Evolutionary conservation across 2,797 vertebrate genomes (phyloP).

Genomic region (Sebastes paucispinis): DNA sequence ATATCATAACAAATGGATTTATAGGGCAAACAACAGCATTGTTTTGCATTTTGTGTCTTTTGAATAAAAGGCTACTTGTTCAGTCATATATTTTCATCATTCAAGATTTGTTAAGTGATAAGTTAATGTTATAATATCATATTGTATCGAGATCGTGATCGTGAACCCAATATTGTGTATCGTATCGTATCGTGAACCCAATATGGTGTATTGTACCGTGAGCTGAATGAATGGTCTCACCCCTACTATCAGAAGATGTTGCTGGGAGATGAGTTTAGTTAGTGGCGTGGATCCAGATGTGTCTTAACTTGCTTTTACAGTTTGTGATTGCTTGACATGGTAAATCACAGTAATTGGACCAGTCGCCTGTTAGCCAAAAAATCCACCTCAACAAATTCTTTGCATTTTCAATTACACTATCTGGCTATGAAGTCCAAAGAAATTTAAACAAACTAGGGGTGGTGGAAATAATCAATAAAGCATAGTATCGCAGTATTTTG

Average conservation of each 20-base stretch:
- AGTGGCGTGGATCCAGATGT: slow-evolving; percentile 27
- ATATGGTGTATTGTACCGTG: no score
- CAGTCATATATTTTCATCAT: no score
- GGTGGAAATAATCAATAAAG: neutral
- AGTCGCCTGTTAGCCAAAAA: neutral
- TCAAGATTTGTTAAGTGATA: no score
- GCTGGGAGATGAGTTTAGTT: slow-evolving; percentile 47
- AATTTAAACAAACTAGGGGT: neutral
- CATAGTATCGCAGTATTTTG: no score
- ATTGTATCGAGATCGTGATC: no score
- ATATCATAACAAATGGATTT: no score
- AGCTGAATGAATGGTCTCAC: no score
- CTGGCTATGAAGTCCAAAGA: neutral
- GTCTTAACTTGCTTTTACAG: slow-evolving; percentile 1
- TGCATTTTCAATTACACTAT: neutral
- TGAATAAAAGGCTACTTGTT: no score
- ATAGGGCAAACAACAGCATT: no score
- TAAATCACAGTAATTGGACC: slow-evolving; percentile 6
- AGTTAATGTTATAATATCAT: neutral
- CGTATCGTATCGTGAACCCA: no score
- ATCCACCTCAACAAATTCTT: neutral
- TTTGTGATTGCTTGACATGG: neutral
- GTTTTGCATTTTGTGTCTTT: no score
- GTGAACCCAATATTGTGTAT: no score
- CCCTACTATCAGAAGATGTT: slow-evolving; percentile 4